Evolutionary conservation across 2,113 vertebrate species (phyloP).

Genomic region (Oostethus manadensis): DNA sequence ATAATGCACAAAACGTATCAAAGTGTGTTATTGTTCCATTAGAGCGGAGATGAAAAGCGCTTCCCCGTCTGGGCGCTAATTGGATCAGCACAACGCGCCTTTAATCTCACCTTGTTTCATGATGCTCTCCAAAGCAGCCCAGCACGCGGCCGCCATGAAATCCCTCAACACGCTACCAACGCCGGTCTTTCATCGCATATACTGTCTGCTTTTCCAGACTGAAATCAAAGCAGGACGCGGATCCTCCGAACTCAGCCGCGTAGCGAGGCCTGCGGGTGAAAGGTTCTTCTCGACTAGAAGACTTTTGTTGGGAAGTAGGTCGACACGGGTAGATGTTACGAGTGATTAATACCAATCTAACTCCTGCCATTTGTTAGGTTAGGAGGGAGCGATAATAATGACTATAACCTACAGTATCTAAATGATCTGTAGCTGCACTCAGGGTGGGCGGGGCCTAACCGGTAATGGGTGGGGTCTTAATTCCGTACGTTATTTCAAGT

Average conservation of each 20-base stretch:
- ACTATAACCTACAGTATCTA: no score
- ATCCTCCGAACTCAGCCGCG: neutral
- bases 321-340: neutral
- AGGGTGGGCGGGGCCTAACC: no score
- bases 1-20: no score
- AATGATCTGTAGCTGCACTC: no score
- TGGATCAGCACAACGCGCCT: neutral
- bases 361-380: neutral
- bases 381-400: neutral
- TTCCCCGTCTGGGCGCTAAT: no score
- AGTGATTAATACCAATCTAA: neutral
- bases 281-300: neutral
- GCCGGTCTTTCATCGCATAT: neutral
- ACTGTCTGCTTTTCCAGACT: neutral
- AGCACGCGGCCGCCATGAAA: neutral
- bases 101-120: neutral
- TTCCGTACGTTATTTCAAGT: no score
- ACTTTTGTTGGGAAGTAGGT: neutral
- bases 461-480: no score
- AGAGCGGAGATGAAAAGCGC: no score
- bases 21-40: no score
- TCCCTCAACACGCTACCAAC: no score
- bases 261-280: neutral
- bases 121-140: neutral
- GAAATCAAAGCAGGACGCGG: neutral